Percentiles rank a stretch among this genome's conserved stretches.
phyloP scores from a whole-genome alignment of 1,140 invertebrate species.

The Drosophila santomea region DNA sequence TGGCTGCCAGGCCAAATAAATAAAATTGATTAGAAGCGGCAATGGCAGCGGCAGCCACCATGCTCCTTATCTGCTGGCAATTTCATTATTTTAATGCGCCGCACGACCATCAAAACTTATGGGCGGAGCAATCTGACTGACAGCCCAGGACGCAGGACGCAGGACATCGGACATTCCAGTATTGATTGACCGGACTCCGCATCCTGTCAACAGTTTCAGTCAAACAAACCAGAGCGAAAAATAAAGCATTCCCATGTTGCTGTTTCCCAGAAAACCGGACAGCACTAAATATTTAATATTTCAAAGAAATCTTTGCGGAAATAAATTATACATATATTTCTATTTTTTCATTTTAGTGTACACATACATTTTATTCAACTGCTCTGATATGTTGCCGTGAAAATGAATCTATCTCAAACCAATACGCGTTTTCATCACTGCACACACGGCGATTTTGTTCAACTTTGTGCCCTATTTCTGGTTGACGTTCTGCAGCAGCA shows the following conservation, averaged over 20 bases:
- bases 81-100: conserved; percentile 77
- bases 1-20: conserved; percentile 55
- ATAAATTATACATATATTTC: too few relatives aligned
- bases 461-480: conserved; percentile 53
- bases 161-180: conserved; percentile 19
- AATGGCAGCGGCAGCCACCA: conserved; percentile 12
- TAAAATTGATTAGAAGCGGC: conserved; percentile 73
- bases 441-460: conserved; percentile 3
- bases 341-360: neutral
- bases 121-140: conserved; percentile 34
- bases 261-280: too few relatives aligned
- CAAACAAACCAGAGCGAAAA: too few relatives aligned
- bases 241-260: too few relatives aligned
- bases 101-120: conserved; percentile 60
- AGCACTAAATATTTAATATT: too few relatives aligned
- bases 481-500: conserved; percentile 69
- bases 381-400: neutral
- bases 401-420: neutral
- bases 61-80: conserved; percentile 70
- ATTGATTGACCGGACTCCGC: conserved; percentile 47
- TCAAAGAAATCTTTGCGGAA: too few relatives aligned
- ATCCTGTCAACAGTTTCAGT: conserved; percentile 26
- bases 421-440: conserved; percentile 4
- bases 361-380: neutral
- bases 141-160: conserved; percentile 3